Base-by-base conservation (phyloP, 2,888 invertebrate species). In the Physocephala rufipes region DNA sequence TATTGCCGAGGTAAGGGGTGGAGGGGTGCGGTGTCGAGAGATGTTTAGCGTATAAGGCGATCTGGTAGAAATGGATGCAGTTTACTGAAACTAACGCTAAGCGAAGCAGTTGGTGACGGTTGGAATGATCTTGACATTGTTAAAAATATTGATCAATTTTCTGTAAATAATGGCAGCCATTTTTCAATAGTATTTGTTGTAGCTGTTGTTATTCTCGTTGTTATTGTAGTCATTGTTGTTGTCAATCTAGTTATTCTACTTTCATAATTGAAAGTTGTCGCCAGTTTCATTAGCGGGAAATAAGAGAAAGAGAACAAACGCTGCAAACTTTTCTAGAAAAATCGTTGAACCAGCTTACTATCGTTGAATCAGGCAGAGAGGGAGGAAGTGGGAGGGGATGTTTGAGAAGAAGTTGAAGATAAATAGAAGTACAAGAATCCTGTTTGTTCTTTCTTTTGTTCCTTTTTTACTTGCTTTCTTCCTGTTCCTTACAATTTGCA, bases 191-290 rank as follows among this genome's bases (percentile, higher is more conserved):
- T 36, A 36, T 7, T 7, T 36, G 36, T 36, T 36, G 9, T 36
- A 36, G 36, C 9, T 26, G 26, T 55, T n/a, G 26, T 55, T 55
- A n/a, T n/a, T 55, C n/a, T n/a, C n/a, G 55, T 36, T 55, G 55
- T 2, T 19, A 12, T 21, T 53, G 9, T 53, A 53, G 53, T 53
- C 9, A 53, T n/a, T n/a, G n/a, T n/a, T n/a, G n/a, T n/a, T n/a
- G n/a, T n/a, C n/a, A n/a, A n/a, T n/a, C 24, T 63, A 15, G 15
- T 19, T 16, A 62, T 63, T 63, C 63, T 63, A 43, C 63, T 63
- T 63, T 63, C 63, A 45, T 63, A 63, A 63, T 63, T 63, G 63
- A 63, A 63, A 63, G 63, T 63, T 21, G 63, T 62, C 43, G 16
- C n/a, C n/a, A 26, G 2, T 26, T 1, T 12, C 26, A 21, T 5